phyloP scores from a whole-genome alignment of 1,140 invertebrate species.

The Thalassaphorura encarpata region DNA sequence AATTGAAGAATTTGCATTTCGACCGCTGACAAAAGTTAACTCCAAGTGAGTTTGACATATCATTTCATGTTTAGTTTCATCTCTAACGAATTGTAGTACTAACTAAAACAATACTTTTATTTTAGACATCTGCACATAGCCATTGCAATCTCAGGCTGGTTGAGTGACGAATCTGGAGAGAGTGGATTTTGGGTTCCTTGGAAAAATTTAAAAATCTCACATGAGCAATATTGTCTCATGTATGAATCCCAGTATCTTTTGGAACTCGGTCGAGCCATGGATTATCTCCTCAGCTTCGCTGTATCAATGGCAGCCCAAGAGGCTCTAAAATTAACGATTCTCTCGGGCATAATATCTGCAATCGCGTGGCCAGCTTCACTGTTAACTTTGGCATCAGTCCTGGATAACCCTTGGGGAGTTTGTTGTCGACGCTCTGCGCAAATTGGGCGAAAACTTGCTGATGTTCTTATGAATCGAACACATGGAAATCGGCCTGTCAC shows the following conservation, averaged over 20 bases:
- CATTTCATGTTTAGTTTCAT: too few relatives aligned
- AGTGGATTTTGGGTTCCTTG: constrained; percentile 49
- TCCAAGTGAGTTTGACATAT: constrained; percentile 25
- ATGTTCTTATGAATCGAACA: constrained; percentile 42
- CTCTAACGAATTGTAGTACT: background rate
- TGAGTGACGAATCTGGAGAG: constrained; percentile 42
- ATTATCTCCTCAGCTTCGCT: constrained; percentile 53
- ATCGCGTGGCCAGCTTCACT: constrained; percentile 59
- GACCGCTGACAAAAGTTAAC: constrained; percentile 39
- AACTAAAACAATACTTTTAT: constrained; percentile 16
- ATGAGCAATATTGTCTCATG: constrained; percentile 58
- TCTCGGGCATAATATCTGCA: constrained; percentile 50
- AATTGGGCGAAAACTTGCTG: constrained; percentile 57
- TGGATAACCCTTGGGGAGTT: constrained; percentile 56
- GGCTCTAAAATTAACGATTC: constrained; percentile 59
- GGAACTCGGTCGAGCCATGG: constrained; percentile 54
- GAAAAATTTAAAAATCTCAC: constrained; percentile 47
- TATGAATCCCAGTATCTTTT: constrained; percentile 59
- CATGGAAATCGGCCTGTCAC: constrained; percentile 62
- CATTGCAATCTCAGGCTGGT: constrained; percentile 58
- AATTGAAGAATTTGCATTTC: constrained; percentile 60
- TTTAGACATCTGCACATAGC: constrained; percentile 49
- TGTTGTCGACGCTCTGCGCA: constrained; percentile 53
- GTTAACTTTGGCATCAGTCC: constrained; percentile 50
- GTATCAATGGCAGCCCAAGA: constrained; percentile 58